Percentiles rank a stretch among this genome's conserved stretches.
Evolutionary conservation across 2,797 vertebrate species (phyloP).

Genomic region (Halcyon badia): DNA sequence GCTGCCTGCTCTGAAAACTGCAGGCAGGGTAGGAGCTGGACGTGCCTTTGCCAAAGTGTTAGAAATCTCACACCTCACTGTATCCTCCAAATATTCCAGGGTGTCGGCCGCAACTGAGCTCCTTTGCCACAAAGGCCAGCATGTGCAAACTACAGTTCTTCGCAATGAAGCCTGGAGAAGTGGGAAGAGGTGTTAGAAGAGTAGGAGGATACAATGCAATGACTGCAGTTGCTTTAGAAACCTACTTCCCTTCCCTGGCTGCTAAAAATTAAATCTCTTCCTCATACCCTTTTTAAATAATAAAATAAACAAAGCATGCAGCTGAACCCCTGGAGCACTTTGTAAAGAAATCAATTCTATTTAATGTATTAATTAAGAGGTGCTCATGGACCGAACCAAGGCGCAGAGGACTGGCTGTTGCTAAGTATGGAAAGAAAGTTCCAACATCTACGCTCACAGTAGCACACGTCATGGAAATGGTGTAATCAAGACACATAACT

Average conservation of each 20-base stretch:
- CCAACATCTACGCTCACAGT: accelerated
- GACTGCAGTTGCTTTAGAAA: conserved; percentile 19
- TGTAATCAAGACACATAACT: background rate
- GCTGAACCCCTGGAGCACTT: background rate
- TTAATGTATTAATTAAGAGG: background rate
- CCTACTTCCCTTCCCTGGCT: background rate
- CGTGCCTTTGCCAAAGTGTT: background rate
- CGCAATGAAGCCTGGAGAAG: background rate
- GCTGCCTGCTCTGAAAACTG: background rate
- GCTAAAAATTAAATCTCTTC: background rate
- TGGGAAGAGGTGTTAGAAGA: background rate
- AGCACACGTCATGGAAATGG: background rate
- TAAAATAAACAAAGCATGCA: background rate
- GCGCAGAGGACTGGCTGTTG: background rate
- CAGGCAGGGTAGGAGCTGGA: background rate
- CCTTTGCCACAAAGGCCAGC: background rate
- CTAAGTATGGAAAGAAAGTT: background rate
- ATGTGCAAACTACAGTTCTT: background rate
- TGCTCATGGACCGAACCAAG: background rate
- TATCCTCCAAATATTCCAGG: background rate
- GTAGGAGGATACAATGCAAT: background rate
- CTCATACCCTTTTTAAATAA: background rate
- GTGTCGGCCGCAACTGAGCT: background rate
- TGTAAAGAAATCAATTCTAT: background rate
- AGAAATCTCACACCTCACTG: background rate